Conservation (phyloP, 1,140 invertebrate genomes). For the Diabrotica virgifera region DNA sequence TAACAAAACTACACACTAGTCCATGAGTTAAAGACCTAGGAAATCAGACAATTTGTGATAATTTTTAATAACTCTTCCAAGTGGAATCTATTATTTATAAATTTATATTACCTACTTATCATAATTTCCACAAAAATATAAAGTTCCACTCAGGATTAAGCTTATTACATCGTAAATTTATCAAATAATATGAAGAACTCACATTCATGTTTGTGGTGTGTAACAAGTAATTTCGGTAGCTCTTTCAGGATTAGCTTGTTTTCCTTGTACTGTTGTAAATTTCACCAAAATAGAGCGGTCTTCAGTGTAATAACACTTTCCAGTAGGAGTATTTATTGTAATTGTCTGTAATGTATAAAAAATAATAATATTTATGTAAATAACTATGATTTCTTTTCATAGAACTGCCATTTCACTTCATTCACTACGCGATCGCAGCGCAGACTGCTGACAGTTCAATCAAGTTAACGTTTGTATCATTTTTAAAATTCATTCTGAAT, state of each 20-base stretch:
- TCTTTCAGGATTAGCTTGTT: constrained; percentile 10
- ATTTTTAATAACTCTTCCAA: too few species aligned
- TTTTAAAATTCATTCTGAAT: too few species aligned
- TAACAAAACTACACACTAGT: too few species aligned
- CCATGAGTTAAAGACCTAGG: too few species aligned
- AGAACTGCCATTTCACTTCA: not conserved
- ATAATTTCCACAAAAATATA: not conserved
- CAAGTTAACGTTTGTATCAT: not conserved
- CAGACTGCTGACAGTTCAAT: not conserved
- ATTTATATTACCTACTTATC: too few species aligned
- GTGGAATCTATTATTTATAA: too few species aligned
- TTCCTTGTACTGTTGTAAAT: not conserved
- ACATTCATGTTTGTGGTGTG: constrained; percentile 29
- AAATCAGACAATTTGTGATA: too few species aligned
- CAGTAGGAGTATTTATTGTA: constrained; percentile 7
- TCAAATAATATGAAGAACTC: constrained; percentile 5
- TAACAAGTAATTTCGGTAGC: constrained; percentile 39
- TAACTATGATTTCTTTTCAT: not conserved
- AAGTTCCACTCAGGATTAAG: not conserved
- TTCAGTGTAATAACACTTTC: too few species aligned
- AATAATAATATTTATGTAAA: not conserved
- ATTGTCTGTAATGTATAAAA: not conserved
- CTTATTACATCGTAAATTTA: not conserved
- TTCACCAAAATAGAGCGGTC: too few species aligned
- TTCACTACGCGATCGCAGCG: not conserved